Conservation (phyloP, 92 coral and sea anemone species). For the Bergia sp. region DNA sequence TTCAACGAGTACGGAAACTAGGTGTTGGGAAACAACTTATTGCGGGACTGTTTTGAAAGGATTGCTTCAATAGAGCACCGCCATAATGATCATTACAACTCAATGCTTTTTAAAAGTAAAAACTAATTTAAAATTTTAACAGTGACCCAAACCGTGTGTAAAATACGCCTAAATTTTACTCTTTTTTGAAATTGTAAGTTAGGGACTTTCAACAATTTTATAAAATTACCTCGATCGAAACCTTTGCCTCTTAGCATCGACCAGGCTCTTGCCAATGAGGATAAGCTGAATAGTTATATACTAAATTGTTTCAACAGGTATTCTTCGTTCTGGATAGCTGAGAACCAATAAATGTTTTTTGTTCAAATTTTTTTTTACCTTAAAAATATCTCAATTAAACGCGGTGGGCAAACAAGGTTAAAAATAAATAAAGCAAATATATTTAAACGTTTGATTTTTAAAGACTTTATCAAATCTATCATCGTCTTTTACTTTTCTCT, state of each 20-base stretch:
- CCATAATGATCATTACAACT: no score
- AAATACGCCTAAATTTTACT: background rate
- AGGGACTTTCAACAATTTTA: background rate
- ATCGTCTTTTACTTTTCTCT: no score
- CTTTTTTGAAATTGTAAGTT: background rate
- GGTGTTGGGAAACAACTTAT: conserved; percentile 76
- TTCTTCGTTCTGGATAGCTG: background rate
- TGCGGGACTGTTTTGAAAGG: conserved; percentile 71
- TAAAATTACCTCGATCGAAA: background rate
- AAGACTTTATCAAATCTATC: no score
- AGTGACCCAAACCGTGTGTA: background rate
- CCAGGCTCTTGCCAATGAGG: background rate
- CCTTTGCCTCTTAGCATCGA: background rate
- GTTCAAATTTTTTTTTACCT: no score
- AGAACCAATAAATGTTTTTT: background rate
- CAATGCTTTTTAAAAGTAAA: no score
- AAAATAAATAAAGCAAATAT: no score
- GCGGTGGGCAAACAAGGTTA: no score
- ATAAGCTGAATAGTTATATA: background rate
- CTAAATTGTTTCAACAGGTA: background rate
- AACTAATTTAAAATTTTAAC: no score
- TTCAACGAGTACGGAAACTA: conserved; percentile 78
- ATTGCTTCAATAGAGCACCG: background rate
- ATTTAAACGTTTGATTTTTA: no score
- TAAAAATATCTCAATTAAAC: no score